Evolutionary conservation across 2,888 invertebrate species (phyloP).

Genomic region (Bruchidius siliquastri): DNA sequence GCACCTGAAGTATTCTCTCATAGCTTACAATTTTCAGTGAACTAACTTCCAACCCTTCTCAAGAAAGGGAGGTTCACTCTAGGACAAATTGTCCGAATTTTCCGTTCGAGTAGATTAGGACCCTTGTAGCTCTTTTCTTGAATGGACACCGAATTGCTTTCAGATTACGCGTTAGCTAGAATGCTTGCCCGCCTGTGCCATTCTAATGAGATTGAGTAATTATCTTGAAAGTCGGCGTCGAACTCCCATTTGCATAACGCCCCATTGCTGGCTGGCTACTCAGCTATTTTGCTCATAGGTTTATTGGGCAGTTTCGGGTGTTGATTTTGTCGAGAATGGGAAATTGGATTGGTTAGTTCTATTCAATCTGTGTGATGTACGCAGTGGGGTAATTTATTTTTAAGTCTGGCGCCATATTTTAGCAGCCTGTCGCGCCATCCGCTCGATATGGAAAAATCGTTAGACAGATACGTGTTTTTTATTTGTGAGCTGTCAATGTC

Average conservation of each 20-base stretch:
- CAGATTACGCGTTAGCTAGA: neutral
- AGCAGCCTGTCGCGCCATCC: too few relatives aligned
- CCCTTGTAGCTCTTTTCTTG: neutral
- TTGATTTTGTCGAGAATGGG: neutral
- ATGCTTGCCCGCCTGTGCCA: neutral
- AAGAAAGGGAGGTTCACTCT: neutral
- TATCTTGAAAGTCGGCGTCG: neutral
- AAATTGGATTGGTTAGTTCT: too few relatives aligned
- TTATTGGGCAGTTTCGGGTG: neutral
- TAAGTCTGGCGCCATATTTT: too few relatives aligned
- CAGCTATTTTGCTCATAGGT: neutral
- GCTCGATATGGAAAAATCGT: too few relatives aligned
- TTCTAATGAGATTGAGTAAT: neutral
- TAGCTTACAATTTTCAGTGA: neutral
- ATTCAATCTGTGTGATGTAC: too few relatives aligned
- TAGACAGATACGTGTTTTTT: too few relatives aligned
- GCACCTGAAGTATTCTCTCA: neutral
- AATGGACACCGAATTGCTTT: neutral
- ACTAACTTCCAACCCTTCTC: neutral
- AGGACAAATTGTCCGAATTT: neutral
- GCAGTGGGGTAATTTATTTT: too few relatives aligned
- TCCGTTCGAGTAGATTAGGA: neutral
- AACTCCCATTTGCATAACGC: neutral
- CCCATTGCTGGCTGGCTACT: neutral
- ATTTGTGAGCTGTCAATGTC: too few relatives aligned